Evolutionary conservation across 2,888 invertebrate species (phyloP).

Genomic region (Saturnia japonica): DNA sequence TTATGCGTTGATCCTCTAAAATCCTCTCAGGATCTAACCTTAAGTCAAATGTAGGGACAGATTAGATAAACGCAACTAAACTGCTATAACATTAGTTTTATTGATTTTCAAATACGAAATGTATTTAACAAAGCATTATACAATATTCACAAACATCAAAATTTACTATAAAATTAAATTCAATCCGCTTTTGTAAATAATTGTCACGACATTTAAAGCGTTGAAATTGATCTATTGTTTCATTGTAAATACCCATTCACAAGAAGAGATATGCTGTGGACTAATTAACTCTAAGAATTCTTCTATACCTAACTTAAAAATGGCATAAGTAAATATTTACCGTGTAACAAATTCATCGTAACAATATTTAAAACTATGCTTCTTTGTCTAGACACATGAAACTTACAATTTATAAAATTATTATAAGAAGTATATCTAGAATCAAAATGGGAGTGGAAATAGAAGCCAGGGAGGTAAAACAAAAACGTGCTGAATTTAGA

Average conservation of each 20-base stretch:
- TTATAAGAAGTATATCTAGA: too few relatives aligned
- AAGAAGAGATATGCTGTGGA: background rate
- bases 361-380: background rate
- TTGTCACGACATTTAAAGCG: slow-evolving; percentile 77
- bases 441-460: too few relatives aligned
- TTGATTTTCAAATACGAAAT: slow-evolving; percentile 55
- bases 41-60: background rate
- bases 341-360: background rate
- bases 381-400: too few relatives aligned
- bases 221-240: slow-evolving; percentile 76
- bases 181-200: slow-evolving; percentile 69
- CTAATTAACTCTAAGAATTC: background rate
- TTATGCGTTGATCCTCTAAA: too few relatives aligned
- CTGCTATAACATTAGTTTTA: slow-evolving; percentile 29
- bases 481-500: too few relatives aligned
- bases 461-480: too few relatives aligned
- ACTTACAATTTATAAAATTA: too few relatives aligned
- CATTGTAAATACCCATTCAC: slow-evolving; percentile 23
- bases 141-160: slow-evolving; percentile 75
- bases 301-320: background rate
- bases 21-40: too few relatives aligned
- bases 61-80: slow-evolving; percentile 21
- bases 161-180: slow-evolving; percentile 68
- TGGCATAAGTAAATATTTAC: background rate
- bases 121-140: slow-evolving; percentile 75